phyloP scores from a whole-genome alignment of 2,113 vertebrate genomes.

The Guaruba guarouba region DNA sequence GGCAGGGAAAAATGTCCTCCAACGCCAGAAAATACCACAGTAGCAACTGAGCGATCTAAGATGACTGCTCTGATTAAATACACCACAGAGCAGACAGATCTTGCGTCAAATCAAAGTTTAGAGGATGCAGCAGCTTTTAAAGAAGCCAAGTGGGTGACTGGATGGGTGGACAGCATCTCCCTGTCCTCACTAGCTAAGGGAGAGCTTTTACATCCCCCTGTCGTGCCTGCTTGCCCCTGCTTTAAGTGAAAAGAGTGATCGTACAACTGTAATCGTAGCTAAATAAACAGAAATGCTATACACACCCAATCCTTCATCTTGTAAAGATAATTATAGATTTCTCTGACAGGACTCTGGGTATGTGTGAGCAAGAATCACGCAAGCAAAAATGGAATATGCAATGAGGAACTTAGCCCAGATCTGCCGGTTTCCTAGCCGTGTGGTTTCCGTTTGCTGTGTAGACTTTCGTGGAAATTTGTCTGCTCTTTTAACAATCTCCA shows the following conservation, averaged over 20 bases:
- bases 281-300: conserved; percentile 32
- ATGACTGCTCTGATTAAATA: background rate
- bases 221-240: background rate
- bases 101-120: background rate
- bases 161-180: background rate
- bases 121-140: background rate
- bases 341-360: conserved; percentile 10
- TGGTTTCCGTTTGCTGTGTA: background rate
- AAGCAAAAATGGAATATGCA: conserved; percentile 12
- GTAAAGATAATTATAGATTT: conserved; percentile 54
- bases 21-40: background rate
- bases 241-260: conserved; percentile 4
- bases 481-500: background rate
- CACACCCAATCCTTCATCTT: background rate
- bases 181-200: background rate
- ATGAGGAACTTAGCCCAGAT: conserved; percentile 24
- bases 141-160: background rate
- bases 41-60: background rate
- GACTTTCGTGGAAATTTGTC: background rate
- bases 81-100: background rate
- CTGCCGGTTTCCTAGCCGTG: background rate
- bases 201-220: background rate
- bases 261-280: background rate
- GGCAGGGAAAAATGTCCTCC: background rate
- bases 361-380: conserved; percentile 5